Base-by-base conservation (phyloP, 2,888 invertebrate genomes). In the Thyatira batis region DNA sequence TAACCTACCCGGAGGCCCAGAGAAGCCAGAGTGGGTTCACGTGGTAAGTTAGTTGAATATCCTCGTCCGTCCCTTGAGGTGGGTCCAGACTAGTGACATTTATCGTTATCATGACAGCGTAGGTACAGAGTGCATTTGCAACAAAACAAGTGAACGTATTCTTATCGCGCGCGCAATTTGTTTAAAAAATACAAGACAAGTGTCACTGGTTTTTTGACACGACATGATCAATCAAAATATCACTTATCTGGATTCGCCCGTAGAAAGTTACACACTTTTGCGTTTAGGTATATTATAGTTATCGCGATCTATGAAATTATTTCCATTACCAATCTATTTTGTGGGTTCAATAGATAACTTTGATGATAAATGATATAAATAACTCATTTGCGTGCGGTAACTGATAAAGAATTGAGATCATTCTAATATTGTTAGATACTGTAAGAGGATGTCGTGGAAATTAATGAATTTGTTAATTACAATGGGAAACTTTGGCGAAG, bases 21-120 rank as follows among this genome's bases (percentile, higher is more conserved):
- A 95, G 60, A 95, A 97, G 84, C 96, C 95, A 73, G 95, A 97
- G 54, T 96, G 96, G 93, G 96, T 97, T 65, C 97, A 98, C 80
- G 95, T 98, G 93, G 97, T 97, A 92, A 94, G 95, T 94, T 73
- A 62, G 67, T 71, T 69, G 73, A 73, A 69, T 62, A 81, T 69
- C 39, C 39, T 39, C 39, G 17, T n/a, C 17, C 39, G 39, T 39
- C 17, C 39, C 11, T 39, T 17, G 0, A 39, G 39, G 39, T n/a
- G 8, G 39, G 39, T 39, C 39, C 17, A 39, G 39, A 17, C 17
- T 33, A 39, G 39, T 39, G 39, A 39, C 8, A 39, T 39, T 39
- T 39, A 39, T 8, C 17, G 13, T 1, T 17, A 33, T 30, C 30
- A 9, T 39, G 39, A 39, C 17, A 39, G 17, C 17, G 39, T 39